Base-by-base conservation (phyloP, 2,113 vertebrate genomes). In the Aleadryas rufinucha region DNA sequence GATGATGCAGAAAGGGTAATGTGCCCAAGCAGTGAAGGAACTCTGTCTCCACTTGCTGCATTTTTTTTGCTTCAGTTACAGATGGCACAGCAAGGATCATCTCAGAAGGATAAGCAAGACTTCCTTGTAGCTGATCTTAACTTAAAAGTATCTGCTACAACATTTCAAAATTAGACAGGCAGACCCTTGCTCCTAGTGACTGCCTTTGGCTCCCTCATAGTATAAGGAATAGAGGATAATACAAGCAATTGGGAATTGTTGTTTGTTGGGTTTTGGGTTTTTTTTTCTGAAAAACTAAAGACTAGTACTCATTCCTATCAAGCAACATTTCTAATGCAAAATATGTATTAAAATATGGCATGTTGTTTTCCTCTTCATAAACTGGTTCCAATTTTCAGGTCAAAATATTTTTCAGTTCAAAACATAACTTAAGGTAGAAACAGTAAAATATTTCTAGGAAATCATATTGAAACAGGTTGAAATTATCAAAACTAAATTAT, bases 51-150 rank as follows among this genome's bases (percentile, higher is more conserved):
- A 75, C 44, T 96, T 74, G 54, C 82, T 74, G 56, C 31, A 53
- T 54, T 92, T 89, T 91, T 94, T 95, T 89, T 87, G 84, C 47
- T 89, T 71, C 63, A 60, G 56, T 88, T 95, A 87, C 95, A 97
- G 95, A 92, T 95, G 93, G 92, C 60, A 84, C 56, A 81, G 53
- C 20, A 89, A 92, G 52, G 47, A 92, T 86, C 79, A 88, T 76
- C 76, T 86, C 87, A 81, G 68, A 78, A 95, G 56, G 49, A 90
- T 92, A 93, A 88, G 78, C 18, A 91, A 85, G 84, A 59, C 37
- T 88, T 91, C 27, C 39, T 77, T 33, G 41, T 49, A 64, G 79
- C 35, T 90, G 59, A 81, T 86, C 71, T 85, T 79, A 60, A 45
- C 37, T 50, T 80, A 31, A 77, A 88, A 77, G 44, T 69, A 74